phyloP scores from a whole-genome alignment of 2,888 invertebrate genomes.

The Tethea ocularis region DNA sequence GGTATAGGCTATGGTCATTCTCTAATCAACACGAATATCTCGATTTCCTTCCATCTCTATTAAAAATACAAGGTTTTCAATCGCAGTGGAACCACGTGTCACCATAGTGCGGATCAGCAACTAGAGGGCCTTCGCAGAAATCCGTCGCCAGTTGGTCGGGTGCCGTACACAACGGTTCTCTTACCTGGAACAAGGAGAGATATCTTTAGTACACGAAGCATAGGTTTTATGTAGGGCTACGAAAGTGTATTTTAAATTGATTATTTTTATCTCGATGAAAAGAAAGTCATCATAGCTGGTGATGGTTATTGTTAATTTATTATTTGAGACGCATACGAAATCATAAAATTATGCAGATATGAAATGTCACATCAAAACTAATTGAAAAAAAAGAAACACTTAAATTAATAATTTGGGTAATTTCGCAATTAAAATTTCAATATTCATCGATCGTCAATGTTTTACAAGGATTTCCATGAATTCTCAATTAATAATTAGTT shows the following conservation, averaged over 20 bases:
- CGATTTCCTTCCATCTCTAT: too few relatives aligned
- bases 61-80: neutral
- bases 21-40: too few relatives aligned
- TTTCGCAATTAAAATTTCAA: neutral
- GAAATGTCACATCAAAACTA: neutral
- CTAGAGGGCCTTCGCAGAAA: constrained; percentile 36
- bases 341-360: neutral
- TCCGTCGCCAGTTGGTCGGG: constrained; percentile 26
- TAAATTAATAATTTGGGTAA: neutral
- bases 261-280: too few relatives aligned
- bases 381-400: neutral
- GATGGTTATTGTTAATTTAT: neutral
- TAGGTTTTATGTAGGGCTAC: neutral
- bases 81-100: neutral
- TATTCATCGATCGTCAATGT: neutral
- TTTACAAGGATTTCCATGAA: neutral
- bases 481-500: neutral
- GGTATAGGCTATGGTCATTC: too few relatives aligned
- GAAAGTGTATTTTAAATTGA: neutral
- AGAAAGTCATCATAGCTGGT: too few relatives aligned
- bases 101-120: constrained; percentile 1
- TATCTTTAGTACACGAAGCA: constrained; percentile 22
- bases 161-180: constrained; percentile 24
- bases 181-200: constrained; percentile 66
- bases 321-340: neutral